These are phyloP conservation scores for Rhyacophila brunnea DNA, from an alignment of 1,140 invertebrate genomes.

Conservation along the genomic window DNA sequence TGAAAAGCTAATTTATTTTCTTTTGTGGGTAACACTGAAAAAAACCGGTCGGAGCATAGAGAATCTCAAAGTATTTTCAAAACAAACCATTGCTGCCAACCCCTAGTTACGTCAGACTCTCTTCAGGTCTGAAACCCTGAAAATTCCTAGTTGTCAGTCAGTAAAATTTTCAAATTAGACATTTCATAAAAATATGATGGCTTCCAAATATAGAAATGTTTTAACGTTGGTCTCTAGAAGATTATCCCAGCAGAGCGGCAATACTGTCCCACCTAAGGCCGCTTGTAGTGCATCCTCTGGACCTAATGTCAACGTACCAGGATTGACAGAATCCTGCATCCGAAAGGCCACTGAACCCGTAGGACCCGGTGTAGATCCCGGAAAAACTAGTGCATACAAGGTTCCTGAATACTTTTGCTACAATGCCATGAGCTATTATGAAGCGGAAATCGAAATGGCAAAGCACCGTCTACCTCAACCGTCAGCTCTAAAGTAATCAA, in stretches of 20 bases:
- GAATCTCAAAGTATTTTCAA: too few species aligned
- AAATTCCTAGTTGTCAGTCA: too few species aligned
- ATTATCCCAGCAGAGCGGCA: slow-evolving; percentile 19
- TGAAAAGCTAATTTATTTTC: too few species aligned
- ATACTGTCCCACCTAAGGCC: too few species aligned
- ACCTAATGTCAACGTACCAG: slow-evolving; percentile 56
- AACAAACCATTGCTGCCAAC: too few species aligned
- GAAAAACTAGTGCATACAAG: slow-evolving; percentile 73
- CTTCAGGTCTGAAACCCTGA: too few species aligned
- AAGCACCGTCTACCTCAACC: slow-evolving; percentile 75
- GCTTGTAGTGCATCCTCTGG: not conserved
- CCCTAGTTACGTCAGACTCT: too few species aligned
- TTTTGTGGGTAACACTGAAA: too few species aligned
- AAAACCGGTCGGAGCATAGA: too few species aligned
- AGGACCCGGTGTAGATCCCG: slow-evolving; percentile 66
- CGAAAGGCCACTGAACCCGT: slow-evolving; percentile 59
- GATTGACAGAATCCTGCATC: slow-evolving; percentile 63
- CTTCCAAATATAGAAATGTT: slow-evolving; percentile 6
- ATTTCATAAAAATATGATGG: slow-evolving; percentile 13
- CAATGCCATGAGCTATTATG: slow-evolving; percentile 72
- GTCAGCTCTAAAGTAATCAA: slow-evolving; percentile 48
- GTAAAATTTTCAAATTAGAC: too few species aligned
- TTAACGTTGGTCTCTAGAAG: slow-evolving; percentile 5
- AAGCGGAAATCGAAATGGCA: slow-evolving; percentile 82
- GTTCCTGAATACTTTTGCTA: slow-evolving; percentile 87